These are phyloP conservation scores for Gastrophysa polygoni DNA, from an alignment of 2,888 invertebrate genomes.

Conservation along the genomic window DNA sequence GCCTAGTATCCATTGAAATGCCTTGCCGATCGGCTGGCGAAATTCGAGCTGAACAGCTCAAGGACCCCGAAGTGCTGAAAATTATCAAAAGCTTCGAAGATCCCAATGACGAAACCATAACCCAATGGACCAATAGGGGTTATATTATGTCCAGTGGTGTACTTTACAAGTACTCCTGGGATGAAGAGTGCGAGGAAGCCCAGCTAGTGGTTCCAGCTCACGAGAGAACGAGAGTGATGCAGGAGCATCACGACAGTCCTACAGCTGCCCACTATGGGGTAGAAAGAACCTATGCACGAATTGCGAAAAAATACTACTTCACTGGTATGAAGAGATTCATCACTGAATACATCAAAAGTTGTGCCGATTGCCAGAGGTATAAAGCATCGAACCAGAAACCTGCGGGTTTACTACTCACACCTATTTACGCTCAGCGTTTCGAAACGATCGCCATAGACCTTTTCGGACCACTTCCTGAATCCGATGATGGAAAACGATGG, in stretches of 20 bases:
- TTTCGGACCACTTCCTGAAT: not conserved
- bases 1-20: conserved; percentile 5
- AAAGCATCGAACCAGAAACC: conserved; percentile 22
- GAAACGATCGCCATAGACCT: conserved; percentile 22
- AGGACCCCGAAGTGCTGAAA: not conserved
- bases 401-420: conserved; percentile 19
- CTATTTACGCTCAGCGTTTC: conserved; percentile 16
- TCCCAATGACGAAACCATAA: not conserved
- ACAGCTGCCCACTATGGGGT: conserved; percentile 38
- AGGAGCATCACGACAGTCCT: conserved; percentile 32
- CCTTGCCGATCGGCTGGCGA: not conserved
- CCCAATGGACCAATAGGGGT: conserved; percentile 1
- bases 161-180: conserved; percentile 30
- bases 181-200: conserved; percentile 29
- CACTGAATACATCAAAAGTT: conserved; percentile 11
- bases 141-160: conserved; percentile 21
- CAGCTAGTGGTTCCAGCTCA: conserved; percentile 32
- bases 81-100: not conserved
- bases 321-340: conserved; percentile 24
- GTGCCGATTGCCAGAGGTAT: conserved; percentile 8
- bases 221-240: conserved; percentile 12
- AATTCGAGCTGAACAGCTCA: too few species aligned
- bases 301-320: conserved; percentile 30
- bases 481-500: not conserved
- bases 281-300: conserved; percentile 25